Evolutionary conservation across 2,888 invertebrate species (phyloP).

Genomic region (Ecliptopera silaceata): DNA sequence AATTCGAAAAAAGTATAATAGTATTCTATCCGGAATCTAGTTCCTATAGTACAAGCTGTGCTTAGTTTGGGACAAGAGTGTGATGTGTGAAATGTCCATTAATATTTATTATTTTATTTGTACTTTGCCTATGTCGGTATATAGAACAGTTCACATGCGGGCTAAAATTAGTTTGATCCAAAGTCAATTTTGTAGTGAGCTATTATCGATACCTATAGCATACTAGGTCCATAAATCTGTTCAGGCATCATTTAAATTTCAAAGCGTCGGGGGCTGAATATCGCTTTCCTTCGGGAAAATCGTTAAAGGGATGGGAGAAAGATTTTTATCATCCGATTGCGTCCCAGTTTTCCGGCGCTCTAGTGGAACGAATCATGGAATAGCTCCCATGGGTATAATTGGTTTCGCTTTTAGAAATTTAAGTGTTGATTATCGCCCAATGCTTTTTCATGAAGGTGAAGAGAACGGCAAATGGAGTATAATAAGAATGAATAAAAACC

Average conservation of each 20-base stretch:
- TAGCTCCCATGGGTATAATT: constrained; percentile 32
- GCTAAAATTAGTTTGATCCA: not conserved
- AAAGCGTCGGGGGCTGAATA: constrained; percentile 27
- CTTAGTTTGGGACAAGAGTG: no score
- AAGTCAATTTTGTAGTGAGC: not conserved
- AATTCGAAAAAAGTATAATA: no score
- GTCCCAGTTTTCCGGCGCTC: constrained; percentile 36
- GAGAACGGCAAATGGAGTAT: not conserved
- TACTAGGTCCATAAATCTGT: constrained; percentile 20
- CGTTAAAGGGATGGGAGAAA: constrained; percentile 34
- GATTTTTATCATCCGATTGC: constrained; percentile 39
- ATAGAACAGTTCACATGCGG: not conserved
- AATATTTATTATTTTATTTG: no score
- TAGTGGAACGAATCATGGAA: constrained; percentile 32
- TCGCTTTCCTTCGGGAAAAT: constrained; percentile 35
- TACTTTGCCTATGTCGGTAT: no score
- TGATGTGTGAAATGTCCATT: no score
- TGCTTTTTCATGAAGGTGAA: constrained; percentile 39
- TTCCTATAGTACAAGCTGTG: no score
- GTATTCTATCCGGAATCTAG: no score
- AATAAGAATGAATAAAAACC: not conserved
- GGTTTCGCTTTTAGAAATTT: constrained; percentile 31
- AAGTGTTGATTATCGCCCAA: constrained; percentile 30
- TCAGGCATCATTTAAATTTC: constrained; percentile 30
- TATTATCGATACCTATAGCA: not conserved